Conservation (phyloP, 2,113 vertebrate species). For the Campylomormyrus tamandua region DNA sequence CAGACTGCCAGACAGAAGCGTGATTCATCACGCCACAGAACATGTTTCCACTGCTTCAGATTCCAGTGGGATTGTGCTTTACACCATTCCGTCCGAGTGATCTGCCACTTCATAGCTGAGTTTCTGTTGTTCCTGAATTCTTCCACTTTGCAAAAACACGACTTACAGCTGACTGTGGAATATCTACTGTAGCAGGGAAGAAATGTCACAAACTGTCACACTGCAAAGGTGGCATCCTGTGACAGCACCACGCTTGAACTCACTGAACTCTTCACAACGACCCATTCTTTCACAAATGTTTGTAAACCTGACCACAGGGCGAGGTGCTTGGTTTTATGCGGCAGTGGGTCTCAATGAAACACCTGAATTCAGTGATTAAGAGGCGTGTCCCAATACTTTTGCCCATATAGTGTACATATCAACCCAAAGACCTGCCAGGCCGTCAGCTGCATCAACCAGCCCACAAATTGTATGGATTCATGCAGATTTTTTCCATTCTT, state of each 20-base stretch:
- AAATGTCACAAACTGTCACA: too few relatives aligned
- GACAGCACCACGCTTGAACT: too few relatives aligned
- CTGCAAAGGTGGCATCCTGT: too few relatives aligned
- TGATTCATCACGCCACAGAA: background rate
- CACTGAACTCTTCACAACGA: background rate
- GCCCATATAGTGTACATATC: background rate
- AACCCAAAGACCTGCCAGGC: background rate
- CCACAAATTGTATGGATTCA: background rate
- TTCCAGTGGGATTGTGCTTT: background rate
- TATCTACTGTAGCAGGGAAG: too few relatives aligned
- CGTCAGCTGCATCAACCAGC: background rate
- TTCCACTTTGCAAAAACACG: too few relatives aligned
- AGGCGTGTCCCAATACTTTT: background rate
- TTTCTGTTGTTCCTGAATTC: too few relatives aligned
- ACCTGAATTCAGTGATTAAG: background rate
- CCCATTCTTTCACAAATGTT: background rate
- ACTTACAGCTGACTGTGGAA: too few relatives aligned
- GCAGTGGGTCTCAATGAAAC: background rate
- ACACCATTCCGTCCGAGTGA: background rate
- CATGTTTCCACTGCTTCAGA: background rate
- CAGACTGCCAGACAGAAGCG: background rate
- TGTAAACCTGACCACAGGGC: background rate
- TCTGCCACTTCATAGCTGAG: too few relatives aligned
- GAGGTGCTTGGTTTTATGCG: background rate
- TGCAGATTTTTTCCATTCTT: background rate